Conservation (phyloP, 1,140 invertebrate genomes). For the Diachasmimorpha longicaudata region DNA sequence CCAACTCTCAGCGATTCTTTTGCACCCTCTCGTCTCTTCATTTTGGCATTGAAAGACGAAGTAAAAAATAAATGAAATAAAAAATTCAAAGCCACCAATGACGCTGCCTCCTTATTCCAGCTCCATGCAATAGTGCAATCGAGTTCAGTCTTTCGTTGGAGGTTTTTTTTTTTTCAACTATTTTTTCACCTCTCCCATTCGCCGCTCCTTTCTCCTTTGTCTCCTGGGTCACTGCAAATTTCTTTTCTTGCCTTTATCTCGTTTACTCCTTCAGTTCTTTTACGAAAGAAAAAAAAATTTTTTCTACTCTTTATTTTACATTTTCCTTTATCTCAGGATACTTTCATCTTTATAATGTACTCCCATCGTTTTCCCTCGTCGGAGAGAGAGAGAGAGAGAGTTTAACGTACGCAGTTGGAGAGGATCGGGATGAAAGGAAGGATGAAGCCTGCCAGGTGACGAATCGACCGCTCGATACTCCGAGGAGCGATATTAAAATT, state of each 20-base stretch:
- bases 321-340: conserved; percentile 4
- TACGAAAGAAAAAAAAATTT: not conserved
- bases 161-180: not conserved
- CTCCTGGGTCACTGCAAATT: conserved; percentile 13
- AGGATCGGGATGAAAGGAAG: not conserved
- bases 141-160: conserved; percentile 11
- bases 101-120: not conserved
- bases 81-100: not conserved
- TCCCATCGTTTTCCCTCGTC: not conserved
- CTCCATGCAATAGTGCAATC: conserved; percentile 21
- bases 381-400: not conserved
- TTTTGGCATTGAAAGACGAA: not conserved
- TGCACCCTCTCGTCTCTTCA: not conserved
- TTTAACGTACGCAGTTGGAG: not conserved
- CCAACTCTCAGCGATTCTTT: conserved; percentile 16
- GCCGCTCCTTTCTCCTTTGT: not conserved
- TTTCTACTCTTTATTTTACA: conserved; percentile 4
- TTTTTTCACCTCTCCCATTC: not conserved
- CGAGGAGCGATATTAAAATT: conserved; percentile 21
- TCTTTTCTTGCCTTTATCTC: conserved; percentile 7
- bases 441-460: not conserved
- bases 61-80: not conserved
- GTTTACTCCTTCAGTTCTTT: not conserved
- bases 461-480: not conserved
- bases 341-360: conserved; percentile 23